These are phyloP conservation scores for Hymenopus coronatus DNA, from an alignment of 2,888 invertebrate species.

Conservation along the genomic window DNA sequence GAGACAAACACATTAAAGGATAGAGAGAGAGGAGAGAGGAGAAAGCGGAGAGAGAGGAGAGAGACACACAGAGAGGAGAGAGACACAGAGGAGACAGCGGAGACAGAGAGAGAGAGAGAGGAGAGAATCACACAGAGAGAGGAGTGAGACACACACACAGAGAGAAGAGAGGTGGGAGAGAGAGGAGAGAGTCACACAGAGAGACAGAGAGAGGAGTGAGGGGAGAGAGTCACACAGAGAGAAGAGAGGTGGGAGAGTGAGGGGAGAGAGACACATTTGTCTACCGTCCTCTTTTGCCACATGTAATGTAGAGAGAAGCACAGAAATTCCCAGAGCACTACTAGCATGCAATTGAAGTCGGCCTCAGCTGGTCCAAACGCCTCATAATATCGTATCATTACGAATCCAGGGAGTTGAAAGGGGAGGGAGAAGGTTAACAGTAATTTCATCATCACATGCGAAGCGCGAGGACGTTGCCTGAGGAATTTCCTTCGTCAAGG, in stretches of 20 bases:
- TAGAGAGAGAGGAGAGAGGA: neutral
- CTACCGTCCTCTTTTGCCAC: neutral
- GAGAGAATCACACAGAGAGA: neutral
- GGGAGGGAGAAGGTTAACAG: neutral
- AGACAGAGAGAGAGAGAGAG: neutral
- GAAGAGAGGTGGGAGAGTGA: neutral
- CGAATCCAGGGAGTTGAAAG: too few species aligned
- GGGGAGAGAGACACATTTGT: neutral
- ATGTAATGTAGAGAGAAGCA: too few species aligned
- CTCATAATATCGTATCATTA: neutral
- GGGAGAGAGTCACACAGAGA: neutral
- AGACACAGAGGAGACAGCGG: neutral
- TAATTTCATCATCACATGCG: neutral
- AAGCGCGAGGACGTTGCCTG: neutral
- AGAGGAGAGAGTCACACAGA: neutral
- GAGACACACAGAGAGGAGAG: neutral
- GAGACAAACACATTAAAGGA: neutral
- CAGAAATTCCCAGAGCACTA: neutral
- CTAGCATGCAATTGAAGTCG: neutral
- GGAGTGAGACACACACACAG: neutral
- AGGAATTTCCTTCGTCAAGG: neutral
- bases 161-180: neutral
- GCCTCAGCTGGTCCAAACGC: neutral
- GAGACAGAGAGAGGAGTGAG: neutral
- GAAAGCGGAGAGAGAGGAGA: neutral